Evolutionary conservation across 2,113 vertebrate genomes (phyloP).

Genomic region (rat (Rattus norvegicus)): DNA sequence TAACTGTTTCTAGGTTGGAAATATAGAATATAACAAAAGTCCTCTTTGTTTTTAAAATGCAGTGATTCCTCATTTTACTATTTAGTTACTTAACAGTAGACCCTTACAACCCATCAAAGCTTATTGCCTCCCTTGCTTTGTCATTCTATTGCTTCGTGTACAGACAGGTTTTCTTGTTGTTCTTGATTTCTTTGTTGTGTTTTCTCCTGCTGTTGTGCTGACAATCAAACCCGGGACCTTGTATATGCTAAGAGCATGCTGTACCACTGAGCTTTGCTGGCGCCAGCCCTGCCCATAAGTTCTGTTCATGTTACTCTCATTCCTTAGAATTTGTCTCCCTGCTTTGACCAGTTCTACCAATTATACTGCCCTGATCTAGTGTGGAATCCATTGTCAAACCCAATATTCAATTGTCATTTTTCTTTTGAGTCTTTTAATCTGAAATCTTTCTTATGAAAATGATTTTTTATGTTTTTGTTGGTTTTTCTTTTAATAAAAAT

Average conservation of each 20-base stretch:
- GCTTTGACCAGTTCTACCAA: not conserved
- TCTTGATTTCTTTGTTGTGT: not conserved
- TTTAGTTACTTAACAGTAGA: not conserved
- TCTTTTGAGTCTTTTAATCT: slow-evolving; percentile 37
- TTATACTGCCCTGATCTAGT: not conserved
- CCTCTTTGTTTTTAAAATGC: slow-evolving; percentile 49
- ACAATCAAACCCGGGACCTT: not conserved
- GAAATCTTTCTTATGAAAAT: slow-evolving; percentile 9
- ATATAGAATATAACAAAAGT: slow-evolving; percentile 18
- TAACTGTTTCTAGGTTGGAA: slow-evolving; percentile 38
- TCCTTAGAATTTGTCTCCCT: not conserved
- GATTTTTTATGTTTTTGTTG: not conserved
- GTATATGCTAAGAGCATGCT: not conserved
- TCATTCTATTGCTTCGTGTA: not conserved
- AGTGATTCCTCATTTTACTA: not conserved
- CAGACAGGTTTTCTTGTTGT: not conserved
- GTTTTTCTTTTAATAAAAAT: slow-evolving; percentile 47
- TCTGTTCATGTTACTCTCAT: slow-evolving; percentile 10
- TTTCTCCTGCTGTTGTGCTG: not conserved
- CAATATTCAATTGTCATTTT: slow-evolving; percentile 31
- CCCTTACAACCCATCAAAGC: not conserved
- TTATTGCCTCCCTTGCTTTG: not conserved
- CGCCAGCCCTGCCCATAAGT: not conserved
- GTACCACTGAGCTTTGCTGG: not conserved
- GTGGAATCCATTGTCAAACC: not conserved